Conservation (phyloP, 1,140 invertebrate genomes). For the Brachionus manjavacas region DNA sequence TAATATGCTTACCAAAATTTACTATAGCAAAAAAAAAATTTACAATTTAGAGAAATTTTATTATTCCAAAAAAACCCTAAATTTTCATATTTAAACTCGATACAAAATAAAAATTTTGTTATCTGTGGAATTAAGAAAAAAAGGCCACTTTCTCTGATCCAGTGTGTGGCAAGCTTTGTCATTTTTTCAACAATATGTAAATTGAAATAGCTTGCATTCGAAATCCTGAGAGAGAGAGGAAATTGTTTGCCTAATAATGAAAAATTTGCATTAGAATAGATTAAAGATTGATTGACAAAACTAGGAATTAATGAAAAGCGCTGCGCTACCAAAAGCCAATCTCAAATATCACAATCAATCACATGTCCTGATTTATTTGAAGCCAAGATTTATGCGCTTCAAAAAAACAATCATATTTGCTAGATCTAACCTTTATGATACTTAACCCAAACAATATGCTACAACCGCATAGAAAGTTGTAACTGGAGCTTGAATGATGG, state of each 20-base stretch:
- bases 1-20: too few relatives aligned
- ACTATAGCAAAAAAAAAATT: too few relatives aligned
- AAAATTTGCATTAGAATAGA: constrained; percentile 23
- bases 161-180: background rate
- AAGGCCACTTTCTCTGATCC: too few relatives aligned
- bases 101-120: too few relatives aligned
- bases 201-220: background rate
- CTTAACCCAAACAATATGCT: background rate
- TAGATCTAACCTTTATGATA: background rate
- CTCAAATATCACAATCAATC: constrained; percentile 7
- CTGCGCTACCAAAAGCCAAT: background rate
- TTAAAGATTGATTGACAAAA: background rate
- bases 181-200: background rate
- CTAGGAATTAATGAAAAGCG: background rate
- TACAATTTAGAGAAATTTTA: too few relatives aligned
- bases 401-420: background rate
- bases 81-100: too few relatives aligned
- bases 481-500: background rate
- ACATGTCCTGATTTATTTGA: background rate
- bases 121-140: too few relatives aligned
- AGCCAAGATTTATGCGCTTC: background rate
- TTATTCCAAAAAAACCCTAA: too few relatives aligned
- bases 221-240: background rate
- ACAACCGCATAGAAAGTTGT: background rate
- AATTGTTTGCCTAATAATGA: background rate